A percentile compares a stretch with the other conserved stretches of the same genome.
These are phyloP conservation scores for Chascanopsetta lugubris DNA, from an alignment of 2,113 vertebrate species.

Conservation along the genomic window DNA sequence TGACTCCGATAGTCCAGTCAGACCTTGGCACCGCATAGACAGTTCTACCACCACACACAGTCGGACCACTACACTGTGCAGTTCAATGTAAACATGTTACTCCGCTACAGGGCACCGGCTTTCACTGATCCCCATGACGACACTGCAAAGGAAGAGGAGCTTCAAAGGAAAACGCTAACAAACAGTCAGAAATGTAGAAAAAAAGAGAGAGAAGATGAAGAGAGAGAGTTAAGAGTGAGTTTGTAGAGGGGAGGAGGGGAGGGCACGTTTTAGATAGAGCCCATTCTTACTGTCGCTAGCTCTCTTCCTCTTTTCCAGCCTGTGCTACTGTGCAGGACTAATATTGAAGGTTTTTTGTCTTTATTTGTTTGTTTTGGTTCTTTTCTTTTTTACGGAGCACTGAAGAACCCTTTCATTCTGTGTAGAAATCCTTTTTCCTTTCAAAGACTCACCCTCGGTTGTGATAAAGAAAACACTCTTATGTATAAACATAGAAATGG, in stretches of 20 bases:
- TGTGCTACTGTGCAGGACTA: conserved; percentile 53
- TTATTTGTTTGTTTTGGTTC: conserved; percentile 30
- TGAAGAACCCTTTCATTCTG: conserved; percentile 62
- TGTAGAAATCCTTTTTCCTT: conserved; percentile 66
- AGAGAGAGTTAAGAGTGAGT: conserved; percentile 12
- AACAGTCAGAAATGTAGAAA: conserved; percentile 47
- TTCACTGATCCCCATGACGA: conserved; percentile 34
- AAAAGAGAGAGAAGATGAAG: conserved; percentile 32
- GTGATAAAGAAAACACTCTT: conserved; percentile 68
- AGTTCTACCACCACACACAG: conserved; percentile 39
- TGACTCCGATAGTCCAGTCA: conserved; percentile 20
- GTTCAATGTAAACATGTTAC: conserved; percentile 35
- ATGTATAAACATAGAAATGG: conserved; percentile 75
- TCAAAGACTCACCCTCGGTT: conserved; percentile 61
- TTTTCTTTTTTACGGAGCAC: conserved; percentile 48
- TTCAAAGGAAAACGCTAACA: conserved; percentile 31
- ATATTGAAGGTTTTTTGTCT: conserved; percentile 32
- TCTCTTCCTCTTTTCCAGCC: conserved; percentile 52
- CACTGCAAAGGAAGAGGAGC: conserved; percentile 29
- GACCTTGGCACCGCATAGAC: conserved; percentile 33
- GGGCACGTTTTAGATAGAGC: conserved; percentile 44
- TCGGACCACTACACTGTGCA: conserved; percentile 68
- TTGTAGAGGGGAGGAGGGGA: conserved; percentile 6
- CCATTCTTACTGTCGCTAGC: conserved; percentile 47
- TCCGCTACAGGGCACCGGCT: conserved; percentile 19